Evolutionary conservation across 2,797 vertebrate species (phyloP).

Genomic region (Enteromius anoplus): DNA sequence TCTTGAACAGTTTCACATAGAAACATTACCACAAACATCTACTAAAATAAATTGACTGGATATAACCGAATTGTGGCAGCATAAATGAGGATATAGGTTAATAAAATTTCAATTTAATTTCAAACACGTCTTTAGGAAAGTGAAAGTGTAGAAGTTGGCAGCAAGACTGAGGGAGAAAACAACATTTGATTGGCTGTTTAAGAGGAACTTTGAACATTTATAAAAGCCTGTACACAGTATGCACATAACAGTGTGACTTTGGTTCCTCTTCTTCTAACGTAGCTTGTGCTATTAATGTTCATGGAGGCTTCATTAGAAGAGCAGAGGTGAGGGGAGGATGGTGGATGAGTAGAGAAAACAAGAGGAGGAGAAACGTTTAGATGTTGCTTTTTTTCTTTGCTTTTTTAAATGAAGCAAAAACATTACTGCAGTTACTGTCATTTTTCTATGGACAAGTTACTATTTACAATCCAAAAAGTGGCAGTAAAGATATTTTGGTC

Average conservation of each 20-base stretch:
- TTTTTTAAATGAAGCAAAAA: neutral
- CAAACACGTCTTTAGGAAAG: neutral
- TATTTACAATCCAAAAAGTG: neutral
- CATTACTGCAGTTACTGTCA: neutral
- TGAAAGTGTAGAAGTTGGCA: neutral
- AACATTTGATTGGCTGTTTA: conserved; percentile 27
- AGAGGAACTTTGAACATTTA: conserved; percentile 22
- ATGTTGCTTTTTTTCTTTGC: neutral
- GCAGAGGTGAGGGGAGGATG: neutral
- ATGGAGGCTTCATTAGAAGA: neutral
- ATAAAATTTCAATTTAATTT: neutral
- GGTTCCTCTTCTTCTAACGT: conserved; percentile 34
- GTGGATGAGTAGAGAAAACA: neutral
- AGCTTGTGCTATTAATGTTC: neutral
- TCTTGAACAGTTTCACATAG: neutral
- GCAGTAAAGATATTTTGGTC: neutral
- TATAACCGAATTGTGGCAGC: neutral
- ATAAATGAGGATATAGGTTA: neutral
- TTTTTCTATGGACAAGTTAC: neutral
- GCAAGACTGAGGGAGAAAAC: neutral
- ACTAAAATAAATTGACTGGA: neutral
- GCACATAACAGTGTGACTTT: conserved; percentile 4
- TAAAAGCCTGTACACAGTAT: neutral
- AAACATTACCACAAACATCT: neutral
- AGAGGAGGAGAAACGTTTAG: neutral